phyloP scores from a whole-genome alignment of 2,888 invertebrate genomes.

The Scaptomyza flava region DNA sequence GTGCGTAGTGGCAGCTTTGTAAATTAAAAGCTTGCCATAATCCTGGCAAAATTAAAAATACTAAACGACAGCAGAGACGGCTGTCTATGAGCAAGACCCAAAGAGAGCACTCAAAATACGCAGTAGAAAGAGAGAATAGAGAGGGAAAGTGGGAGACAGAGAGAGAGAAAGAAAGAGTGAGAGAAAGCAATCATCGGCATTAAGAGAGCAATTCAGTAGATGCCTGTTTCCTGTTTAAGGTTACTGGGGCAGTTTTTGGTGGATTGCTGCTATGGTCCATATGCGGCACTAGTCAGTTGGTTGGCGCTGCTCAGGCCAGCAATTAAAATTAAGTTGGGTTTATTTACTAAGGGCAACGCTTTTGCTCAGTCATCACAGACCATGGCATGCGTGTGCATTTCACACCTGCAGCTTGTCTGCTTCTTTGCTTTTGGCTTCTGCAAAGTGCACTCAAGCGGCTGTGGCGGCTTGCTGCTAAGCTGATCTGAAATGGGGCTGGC shows the following conservation, averaged over 20 bases:
- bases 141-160: slow-evolving; percentile 18
- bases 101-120: slow-evolving; percentile 17
- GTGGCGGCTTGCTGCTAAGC: slow-evolving; percentile 17
- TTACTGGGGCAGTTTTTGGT: slow-evolving; percentile 58
- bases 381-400: slow-evolving; percentile 51
- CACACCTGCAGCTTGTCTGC: slow-evolving; percentile 44
- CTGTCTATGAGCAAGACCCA: slow-evolving; percentile 7
- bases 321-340: slow-evolving; percentile 65
- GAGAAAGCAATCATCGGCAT: slow-evolving; percentile 3
- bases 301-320: slow-evolving; percentile 58
- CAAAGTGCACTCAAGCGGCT: slow-evolving; percentile 64
- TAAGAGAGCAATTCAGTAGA: slow-evolving; percentile 34
- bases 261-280: slow-evolving; percentile 4
- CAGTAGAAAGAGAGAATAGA: slow-evolving; percentile 2
- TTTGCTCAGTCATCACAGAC: slow-evolving; percentile 14
- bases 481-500: slow-evolving; percentile 2
- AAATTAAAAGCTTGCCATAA: slow-evolving; percentile 70
- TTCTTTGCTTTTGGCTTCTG: slow-evolving; percentile 9
- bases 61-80: slow-evolving; percentile 17
- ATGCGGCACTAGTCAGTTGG: slow-evolving; percentile 5
- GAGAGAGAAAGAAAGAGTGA: not conserved
- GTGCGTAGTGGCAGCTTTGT: slow-evolving; percentile 40
- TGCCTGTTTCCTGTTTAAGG: slow-evolving; percentile 43
- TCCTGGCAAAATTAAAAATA: slow-evolving; percentile 75
- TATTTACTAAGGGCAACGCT: slow-evolving; percentile 48